A percentile compares a stretch with the other conserved stretches of the same genome.
Evolutionary conservation across 2,113 vertebrate species (phyloP).

Genomic region (Amblyornis subalaris): DNA sequence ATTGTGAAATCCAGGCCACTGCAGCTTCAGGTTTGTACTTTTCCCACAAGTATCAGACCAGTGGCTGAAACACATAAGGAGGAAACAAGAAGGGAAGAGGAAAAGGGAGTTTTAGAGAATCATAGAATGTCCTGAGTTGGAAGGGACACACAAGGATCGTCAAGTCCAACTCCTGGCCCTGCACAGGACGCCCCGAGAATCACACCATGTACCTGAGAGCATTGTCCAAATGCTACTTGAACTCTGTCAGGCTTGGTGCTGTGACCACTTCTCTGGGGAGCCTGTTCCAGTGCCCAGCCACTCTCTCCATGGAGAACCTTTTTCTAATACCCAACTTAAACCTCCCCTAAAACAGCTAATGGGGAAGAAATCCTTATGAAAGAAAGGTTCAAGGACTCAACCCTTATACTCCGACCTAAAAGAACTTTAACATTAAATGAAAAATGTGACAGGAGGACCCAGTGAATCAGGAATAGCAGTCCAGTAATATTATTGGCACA

Average conservation of each 20-base stretch:
- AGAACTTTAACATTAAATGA: background rate
- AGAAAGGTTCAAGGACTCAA: background rate
- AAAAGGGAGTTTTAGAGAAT: background rate
- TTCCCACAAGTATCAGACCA: background rate
- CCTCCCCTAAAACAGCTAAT: background rate
- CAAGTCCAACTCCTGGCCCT: background rate
- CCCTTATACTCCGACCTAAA: background rate
- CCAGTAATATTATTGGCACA: background rate
- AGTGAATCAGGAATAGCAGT: background rate
- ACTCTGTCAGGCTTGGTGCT: background rate
- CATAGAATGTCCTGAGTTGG: background rate
- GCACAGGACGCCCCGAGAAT: background rate
- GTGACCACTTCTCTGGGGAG: background rate
- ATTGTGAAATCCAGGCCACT: background rate
- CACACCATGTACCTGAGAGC: background rate
- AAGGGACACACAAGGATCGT: background rate
- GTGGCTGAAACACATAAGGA: background rate
- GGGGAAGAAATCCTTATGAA: background rate
- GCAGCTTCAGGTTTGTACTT: background rate
- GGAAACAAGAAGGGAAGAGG: background rate
- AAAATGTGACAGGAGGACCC: background rate
- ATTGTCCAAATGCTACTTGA: background rate
- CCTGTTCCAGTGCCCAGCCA: background rate
- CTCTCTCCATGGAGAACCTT: background rate
- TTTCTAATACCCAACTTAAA: background rate